Evolutionary conservation across 2,797 vertebrate species (phyloP).

Genomic region (Falco novaeseelandiae): DNA sequence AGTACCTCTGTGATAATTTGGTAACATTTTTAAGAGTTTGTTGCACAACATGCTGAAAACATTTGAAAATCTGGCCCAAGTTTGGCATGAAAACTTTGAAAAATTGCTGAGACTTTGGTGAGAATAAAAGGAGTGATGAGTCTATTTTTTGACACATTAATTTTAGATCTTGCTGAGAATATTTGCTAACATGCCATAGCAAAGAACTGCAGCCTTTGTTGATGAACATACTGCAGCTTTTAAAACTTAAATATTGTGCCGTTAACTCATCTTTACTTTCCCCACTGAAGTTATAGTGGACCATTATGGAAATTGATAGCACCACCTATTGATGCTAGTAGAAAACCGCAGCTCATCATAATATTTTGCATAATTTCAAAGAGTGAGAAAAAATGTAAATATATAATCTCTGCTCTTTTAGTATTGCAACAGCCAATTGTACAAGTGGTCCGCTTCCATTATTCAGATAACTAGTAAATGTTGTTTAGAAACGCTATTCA

Average conservation of each 20-base stretch:
- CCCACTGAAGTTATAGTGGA: background rate
- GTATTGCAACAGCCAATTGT: background rate
- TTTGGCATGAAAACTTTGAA: conserved; percentile 49
- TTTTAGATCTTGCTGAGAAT: background rate
- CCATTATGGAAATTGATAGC: conserved; percentile 20
- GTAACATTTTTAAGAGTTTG: background rate
- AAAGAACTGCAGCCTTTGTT: background rate
- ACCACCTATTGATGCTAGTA: conserved; percentile 22
- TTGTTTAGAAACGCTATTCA: background rate
- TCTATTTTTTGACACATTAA: background rate
- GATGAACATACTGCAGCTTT: background rate
- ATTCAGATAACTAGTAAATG: background rate
- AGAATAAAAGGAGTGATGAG: background rate
- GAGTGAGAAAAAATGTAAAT: background rate
- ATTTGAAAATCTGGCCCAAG: background rate
- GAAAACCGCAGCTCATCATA: background rate
- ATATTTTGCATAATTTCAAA: background rate
- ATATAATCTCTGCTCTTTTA: background rate
- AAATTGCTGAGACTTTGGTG: background rate
- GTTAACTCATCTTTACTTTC: background rate
- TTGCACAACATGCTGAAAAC: background rate
- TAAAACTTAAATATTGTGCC: background rate
- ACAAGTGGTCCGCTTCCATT: background rate
- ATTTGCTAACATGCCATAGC: background rate
- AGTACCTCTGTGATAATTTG: background rate